Evolutionary conservation across 35 echinoderm and acorn worm species (phyloP), one percentile per base, ranked within the genome.

Genomic region (Patiria miniata): DNA sequence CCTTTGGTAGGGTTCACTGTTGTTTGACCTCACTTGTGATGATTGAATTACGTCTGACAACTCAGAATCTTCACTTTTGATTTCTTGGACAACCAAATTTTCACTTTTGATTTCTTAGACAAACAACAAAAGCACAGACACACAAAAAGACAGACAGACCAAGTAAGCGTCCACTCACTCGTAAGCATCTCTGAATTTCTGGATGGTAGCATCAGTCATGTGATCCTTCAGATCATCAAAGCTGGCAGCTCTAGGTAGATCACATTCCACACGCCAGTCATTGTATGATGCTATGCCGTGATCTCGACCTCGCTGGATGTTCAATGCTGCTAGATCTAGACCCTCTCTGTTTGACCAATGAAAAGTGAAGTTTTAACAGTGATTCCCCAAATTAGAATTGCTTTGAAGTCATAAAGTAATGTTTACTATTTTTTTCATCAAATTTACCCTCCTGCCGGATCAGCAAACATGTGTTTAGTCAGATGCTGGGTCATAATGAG

Each of bases 281-380:
- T 91, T 94, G 73, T 98, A 98, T 19, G 80, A 28, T 44, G 89
- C 54, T n/a, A 98, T 39, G 60, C 92, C 92, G 79, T 98, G 96
- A 78, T 98, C 96, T 36, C 96, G 85, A 17, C 96, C 92, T 47
- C 96, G 81, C 59, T 94, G 96, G 22, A 94, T 91, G 78, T 98
- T 98, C 12, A 98, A 37, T 32, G 96, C 85, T 52, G 87, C 78
- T 14, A 98, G 82, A 61, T 98, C 96, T 47, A 98, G 50, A 5
- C 92, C 96, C 17, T 89, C 60, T 21, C 92, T 98, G 86, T n/a
- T n/a, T 77, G 14, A 47, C 42, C 4, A 12, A 47, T n/a, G n/a
- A n/a, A n/a, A n/a, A n/a, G n/a, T n/a, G n/a, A n/a, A n/a, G n/a
- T n/a, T n/a, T n/a, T n/a, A n/a, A n/a, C n/a, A n/a, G n/a, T n/a